Conservation (phyloP, 2,888 invertebrate species). For the Melieria omissa region DNA sequence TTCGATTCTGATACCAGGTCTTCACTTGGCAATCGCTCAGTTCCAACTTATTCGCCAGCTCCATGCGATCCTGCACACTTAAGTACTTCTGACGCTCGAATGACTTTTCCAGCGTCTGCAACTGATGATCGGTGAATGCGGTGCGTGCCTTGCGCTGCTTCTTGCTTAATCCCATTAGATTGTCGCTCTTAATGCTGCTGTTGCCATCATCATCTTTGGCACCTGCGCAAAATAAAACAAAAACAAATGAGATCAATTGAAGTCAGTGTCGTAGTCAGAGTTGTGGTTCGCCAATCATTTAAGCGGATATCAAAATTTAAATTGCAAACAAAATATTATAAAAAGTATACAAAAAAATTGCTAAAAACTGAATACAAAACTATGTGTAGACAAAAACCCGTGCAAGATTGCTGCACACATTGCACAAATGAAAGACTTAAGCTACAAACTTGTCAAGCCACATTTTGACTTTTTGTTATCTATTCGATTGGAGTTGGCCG, state of each 20-base stretch:
- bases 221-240: constrained; percentile 69
- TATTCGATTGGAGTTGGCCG: neutral
- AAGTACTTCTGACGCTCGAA: constrained; percentile 98
- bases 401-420: neutral
- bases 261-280: neutral
- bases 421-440: constrained; percentile 37
- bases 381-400: neutral
- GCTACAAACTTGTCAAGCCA: constrained; percentile 31
- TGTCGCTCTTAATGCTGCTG: constrained; percentile 62
- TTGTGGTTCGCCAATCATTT: constrained; percentile 6
- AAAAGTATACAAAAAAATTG: constrained; percentile 7
- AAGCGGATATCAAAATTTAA: constrained; percentile 22
- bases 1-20: constrained; percentile 99
- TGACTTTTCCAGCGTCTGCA: constrained; percentile 95
- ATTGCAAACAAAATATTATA: constrained; percentile 15
- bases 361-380: neutral
- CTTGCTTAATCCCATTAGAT: constrained; percentile 74
- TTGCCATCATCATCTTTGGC: constrained; percentile 84
- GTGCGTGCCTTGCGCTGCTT: constrained; percentile 97
- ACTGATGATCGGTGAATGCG: constrained; percentile 98
- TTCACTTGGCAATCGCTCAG: constrained; percentile 99
- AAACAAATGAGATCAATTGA: neutral
- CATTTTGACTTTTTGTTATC: neutral
- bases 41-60: constrained; percentile 94
- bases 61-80: constrained; percentile 97